phyloP scores from a whole-genome alignment of 2,888 invertebrate species.

The Nymphalis c-album region DNA sequence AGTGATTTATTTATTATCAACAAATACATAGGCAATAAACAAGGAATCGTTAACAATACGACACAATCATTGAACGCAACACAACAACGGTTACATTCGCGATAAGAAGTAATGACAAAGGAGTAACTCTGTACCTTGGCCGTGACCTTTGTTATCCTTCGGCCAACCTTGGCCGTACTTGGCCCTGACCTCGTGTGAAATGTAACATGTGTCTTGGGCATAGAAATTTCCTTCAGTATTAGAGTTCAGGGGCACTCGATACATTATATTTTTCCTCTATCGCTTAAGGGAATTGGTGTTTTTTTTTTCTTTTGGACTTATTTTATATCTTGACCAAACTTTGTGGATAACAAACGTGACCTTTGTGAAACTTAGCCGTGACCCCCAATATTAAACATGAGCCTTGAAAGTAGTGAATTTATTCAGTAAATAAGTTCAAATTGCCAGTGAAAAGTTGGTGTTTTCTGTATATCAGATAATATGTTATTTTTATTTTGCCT shows the following conservation, averaged over 20 bases:
- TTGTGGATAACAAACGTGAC: conserved; percentile 14
- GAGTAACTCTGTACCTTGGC: conserved; percentile 27
- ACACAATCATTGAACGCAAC: conserved; percentile 12
- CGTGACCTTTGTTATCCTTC: conserved; percentile 36
- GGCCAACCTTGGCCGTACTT: neutral
- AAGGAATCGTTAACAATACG: neutral
- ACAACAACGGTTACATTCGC: conserved; percentile 2
- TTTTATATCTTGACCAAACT: conserved; percentile 13
- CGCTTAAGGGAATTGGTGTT: neutral
- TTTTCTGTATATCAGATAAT: too few relatives aligned
- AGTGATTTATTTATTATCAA: too few relatives aligned
- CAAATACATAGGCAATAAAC: too few relatives aligned
- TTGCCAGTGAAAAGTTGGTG: too few relatives aligned
- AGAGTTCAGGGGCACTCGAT: conserved; percentile 15
- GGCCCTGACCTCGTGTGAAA: conserved; percentile 31
- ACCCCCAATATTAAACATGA: conserved; percentile 21
- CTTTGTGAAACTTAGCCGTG: conserved; percentile 20
- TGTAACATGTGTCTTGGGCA: conserved; percentile 9
- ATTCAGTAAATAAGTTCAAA: neutral
- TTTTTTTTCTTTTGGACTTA: neutral
- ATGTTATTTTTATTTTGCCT: too few relatives aligned
- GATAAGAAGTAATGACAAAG: conserved; percentile 21
- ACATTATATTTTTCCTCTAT: neutral
- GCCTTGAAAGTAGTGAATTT: conserved; percentile 1
- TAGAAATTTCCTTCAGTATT: conserved; percentile 8